These are phyloP conservation scores for Pecten maximus DNA, from an alignment of 2,888 invertebrate genomes.

Conservation along the genomic window DNA sequence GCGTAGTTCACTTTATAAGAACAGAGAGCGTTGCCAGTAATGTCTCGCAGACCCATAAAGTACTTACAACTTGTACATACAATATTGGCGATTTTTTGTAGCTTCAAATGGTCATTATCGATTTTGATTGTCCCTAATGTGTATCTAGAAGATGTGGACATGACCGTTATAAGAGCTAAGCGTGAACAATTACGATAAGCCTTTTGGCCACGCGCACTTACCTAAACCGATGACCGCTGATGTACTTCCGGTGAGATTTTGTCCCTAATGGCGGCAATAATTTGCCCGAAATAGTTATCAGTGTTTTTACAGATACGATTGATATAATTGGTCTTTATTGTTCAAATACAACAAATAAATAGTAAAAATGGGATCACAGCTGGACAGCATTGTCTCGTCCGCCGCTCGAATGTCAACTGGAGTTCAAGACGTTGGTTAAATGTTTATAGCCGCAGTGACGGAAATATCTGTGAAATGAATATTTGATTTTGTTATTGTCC, in stretches of 20 bases:
- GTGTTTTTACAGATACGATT: neutral
- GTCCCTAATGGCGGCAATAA: neutral
- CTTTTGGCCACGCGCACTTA: neutral
- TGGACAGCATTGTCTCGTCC: neutral
- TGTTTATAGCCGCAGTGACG: too few species aligned
- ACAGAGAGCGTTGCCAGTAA: too few species aligned
- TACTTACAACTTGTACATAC: too few species aligned
- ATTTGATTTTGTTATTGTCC: too few species aligned
- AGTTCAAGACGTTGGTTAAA: neutral
- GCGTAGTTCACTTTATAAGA: too few species aligned
- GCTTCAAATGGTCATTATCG: neutral
- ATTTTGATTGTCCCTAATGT: constrained; percentile 2
- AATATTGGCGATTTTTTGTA: neutral
- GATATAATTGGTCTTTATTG: neutral
- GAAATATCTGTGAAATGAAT: too few species aligned
- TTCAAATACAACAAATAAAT: neutral
- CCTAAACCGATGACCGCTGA: neutral
- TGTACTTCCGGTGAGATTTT: neutral
- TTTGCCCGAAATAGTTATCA: neutral
- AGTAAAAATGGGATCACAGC: neutral
- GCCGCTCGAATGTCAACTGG: neutral
- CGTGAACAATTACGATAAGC: neutral
- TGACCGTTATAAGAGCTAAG: neutral
- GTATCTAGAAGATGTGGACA: neutral
- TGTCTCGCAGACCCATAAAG: too few species aligned